phyloP scores from a whole-genome alignment of 2,888 invertebrate species.

The Agriopis leucophaearia region DNA sequence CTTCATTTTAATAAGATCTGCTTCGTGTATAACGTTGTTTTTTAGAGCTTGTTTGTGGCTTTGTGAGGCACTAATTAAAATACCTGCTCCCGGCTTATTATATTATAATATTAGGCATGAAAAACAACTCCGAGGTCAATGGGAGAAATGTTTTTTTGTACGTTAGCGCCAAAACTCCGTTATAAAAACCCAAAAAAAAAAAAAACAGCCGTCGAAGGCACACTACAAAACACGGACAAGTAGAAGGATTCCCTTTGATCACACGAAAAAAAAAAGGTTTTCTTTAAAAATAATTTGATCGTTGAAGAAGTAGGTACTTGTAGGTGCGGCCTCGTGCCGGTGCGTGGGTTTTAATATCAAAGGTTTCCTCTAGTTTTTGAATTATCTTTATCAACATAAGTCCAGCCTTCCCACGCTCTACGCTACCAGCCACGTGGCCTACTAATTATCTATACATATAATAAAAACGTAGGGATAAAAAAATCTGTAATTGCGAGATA shows the following conservation, averaged over 20 bases:
- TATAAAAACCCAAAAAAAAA: not conserved
- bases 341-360: constrained; percentile 22
- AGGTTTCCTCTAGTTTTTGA: constrained; percentile 1
- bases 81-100: not conserved
- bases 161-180: not conserved
- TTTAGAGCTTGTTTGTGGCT: not conserved
- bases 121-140: too few relatives aligned
- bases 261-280: not conserved
- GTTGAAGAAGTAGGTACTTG: constrained; percentile 4
- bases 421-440: constrained; percentile 12
- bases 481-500: too few relatives aligned
- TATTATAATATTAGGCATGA: not conserved
- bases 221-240: not conserved
- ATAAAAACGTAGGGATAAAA: too few relatives aligned
- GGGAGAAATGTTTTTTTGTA: too few relatives aligned
- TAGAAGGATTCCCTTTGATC: not conserved
- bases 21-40: not conserved
- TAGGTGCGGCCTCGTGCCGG: not conserved
- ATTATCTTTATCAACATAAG: constrained; percentile 24
- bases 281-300: constrained; percentile 2
- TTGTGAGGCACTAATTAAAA: constrained; percentile 1
- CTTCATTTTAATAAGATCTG: constrained; percentile 21
- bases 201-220: not conserved
- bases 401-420: constrained; percentile 18
- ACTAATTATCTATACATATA: too few relatives aligned